Evolutionary conservation across 2,888 invertebrate genomes (phyloP).

Genomic region (Drosophila algonquin): DNA sequence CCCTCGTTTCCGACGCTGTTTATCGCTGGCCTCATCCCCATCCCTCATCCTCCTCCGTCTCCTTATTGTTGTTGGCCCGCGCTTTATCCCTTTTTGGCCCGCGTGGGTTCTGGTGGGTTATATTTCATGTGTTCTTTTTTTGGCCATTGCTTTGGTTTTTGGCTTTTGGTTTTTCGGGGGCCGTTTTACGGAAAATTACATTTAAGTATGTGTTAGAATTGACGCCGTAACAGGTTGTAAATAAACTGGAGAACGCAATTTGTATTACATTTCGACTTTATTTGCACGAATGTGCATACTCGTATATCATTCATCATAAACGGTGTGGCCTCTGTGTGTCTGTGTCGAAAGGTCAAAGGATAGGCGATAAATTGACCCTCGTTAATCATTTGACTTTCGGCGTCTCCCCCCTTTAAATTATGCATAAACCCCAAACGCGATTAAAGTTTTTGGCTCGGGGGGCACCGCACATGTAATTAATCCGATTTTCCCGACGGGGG

Average conservation of each 20-base stretch:
- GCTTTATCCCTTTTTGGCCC: constrained; percentile 66
- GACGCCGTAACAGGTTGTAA: constrained; percentile 77
- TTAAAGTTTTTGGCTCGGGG: not conserved
- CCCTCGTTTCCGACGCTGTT: constrained; percentile 36
- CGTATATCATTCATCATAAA: constrained; percentile 32
- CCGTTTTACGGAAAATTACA: constrained; percentile 70
- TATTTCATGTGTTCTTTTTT: constrained; percentile 42
- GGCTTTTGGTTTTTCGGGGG: constrained; percentile 39
- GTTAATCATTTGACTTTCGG: not conserved
- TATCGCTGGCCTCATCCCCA: constrained; percentile 41
- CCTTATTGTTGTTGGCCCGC: constrained; percentile 47
- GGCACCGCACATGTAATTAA: constrained; percentile 51
- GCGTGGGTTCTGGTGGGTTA: constrained; percentile 48
- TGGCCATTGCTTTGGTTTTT: constrained; percentile 32
- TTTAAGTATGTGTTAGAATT: constrained; percentile 78
- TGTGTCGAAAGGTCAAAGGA: not conserved
- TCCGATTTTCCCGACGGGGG: constrained; percentile 31
- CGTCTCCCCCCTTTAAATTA: not conserved
- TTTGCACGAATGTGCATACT: constrained; percentile 26
- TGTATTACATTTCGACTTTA: constrained; percentile 54
- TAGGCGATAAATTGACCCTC: not conserved
- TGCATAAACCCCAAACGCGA: not conserved
- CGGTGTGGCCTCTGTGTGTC: no score
- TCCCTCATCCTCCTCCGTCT: not conserved
- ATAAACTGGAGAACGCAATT: constrained; percentile 50